Conservation (phyloP, 2,797 vertebrate genomes). For the Hephaestus fuliginosus region DNA sequence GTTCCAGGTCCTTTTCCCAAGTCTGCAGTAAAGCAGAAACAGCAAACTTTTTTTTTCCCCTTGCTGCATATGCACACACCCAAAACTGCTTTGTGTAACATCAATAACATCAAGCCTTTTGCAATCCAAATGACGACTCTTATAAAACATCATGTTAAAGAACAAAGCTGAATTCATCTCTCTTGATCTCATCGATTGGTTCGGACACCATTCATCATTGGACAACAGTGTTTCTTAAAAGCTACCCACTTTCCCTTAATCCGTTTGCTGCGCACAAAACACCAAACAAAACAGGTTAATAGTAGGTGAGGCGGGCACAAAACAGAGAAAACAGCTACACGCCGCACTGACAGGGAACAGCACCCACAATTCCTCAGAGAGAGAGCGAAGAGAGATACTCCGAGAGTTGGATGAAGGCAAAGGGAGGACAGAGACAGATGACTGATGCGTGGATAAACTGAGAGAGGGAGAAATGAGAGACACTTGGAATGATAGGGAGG, state of each 20-base stretch:
- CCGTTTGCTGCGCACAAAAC: slow-evolving; percentile 5
- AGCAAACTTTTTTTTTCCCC: not conserved
- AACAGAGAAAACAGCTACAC: slow-evolving; percentile 12
- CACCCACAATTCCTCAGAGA: slow-evolving; percentile 22
- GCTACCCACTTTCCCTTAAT: slow-evolving; percentile 12
- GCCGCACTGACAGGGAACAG: slow-evolving; percentile 31
- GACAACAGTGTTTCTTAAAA: slow-evolving; percentile 17
- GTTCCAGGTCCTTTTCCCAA: not conserved
- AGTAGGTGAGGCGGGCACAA: slow-evolving; percentile 44
- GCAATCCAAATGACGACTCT: not conserved
- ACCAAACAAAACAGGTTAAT: slow-evolving; percentile 42
- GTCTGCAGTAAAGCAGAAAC: not conserved
- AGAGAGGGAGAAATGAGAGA: slow-evolving; percentile 19
- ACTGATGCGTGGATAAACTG: slow-evolving; percentile 38
- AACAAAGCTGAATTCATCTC: not conserved
- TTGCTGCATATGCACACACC: not conserved
- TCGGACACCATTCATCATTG: not conserved
- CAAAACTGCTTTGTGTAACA: not conserved
- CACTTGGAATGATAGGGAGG: slow-evolving; percentile 16
- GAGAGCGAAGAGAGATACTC: slow-evolving; percentile 10
- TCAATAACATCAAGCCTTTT: not conserved
- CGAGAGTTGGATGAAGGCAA: slow-evolving; percentile 16
- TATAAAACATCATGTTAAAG: not conserved
- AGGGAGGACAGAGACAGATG: slow-evolving; percentile 31
- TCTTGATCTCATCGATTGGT: slow-evolving; percentile 2